phyloP scores from a whole-genome alignment of 2,888 invertebrate species.

The Phoenoteleia sp. region DNA sequence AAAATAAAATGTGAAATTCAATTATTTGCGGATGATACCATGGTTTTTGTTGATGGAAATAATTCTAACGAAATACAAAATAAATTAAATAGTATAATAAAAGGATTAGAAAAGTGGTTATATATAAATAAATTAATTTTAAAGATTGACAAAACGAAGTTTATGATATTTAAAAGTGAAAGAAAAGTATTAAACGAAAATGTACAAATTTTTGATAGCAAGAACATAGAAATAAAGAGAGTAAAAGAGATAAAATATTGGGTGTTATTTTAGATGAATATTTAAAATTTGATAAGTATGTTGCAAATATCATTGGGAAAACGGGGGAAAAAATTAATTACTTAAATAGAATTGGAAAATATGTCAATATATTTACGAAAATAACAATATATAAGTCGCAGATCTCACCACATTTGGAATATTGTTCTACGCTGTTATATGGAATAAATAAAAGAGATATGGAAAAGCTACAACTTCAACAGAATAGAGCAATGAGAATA shows the following conservation, averaged over 20 bases:
- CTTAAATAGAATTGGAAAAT: background rate
- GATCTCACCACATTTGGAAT: background rate
- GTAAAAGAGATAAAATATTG: background rate
- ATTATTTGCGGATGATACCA: background rate
- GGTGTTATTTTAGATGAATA: background rate
- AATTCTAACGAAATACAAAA: too few species aligned
- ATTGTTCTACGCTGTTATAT: background rate
- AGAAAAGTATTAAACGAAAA: background rate
- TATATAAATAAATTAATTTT: background rate
- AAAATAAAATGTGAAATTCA: too few species aligned
- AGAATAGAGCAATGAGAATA: background rate
- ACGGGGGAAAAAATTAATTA: background rate
- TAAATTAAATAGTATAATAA: too few species aligned
- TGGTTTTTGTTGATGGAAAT: too few species aligned
- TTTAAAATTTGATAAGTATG: background rate
- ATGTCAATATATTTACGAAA: background rate
- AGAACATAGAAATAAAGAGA: background rate
- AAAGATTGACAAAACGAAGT: background rate
- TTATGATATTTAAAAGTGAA: background rate
- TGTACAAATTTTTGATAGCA: too few species aligned
- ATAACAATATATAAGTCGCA: background rate
- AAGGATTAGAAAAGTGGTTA: background rate
- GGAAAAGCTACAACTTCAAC: background rate
- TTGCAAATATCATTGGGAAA: background rate
- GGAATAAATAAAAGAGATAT: background rate